Evolutionary conservation across 1,140 invertebrate genomes (phyloP), one percentile per base, ranked within the genome.

Genomic region (Solen grandis): DNA sequence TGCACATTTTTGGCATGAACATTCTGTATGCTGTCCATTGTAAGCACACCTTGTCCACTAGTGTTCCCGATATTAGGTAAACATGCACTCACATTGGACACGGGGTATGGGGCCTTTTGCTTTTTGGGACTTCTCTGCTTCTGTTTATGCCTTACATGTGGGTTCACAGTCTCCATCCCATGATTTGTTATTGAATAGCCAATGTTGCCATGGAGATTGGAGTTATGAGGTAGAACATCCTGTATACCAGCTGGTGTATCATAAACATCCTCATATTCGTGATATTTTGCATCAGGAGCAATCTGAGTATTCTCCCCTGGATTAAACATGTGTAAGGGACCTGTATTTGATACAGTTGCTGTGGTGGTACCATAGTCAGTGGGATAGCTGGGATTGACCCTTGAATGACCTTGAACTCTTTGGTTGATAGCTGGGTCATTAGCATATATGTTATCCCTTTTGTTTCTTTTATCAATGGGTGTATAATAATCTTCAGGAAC

Each of bases 251-350:
- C 46, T 10, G 59, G 25, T 19, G 73, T 63, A 41, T 76, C 73
- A 55, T 76, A 76, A 31, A 76, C 73, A 62, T 76, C 73, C 57
- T 76, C 73, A 65, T 76, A 76, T 22, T 76, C 73, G 25, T 76
- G 25, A 54, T 76, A 76, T 22, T 76, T 27, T 52, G 57, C 73
- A 65, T 76, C 73, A 0, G 73, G 60, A 0, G 57, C 73, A 35
- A 76, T 76, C 60, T 76, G 73, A 41, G 59, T 62, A 13, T 36
- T 5, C 2, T 54, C 16, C n/a, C 4, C 19, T 33, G 46, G 1
- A 36, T 59, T 38, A 38, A 29, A 16, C 13, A 10, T 10, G 27
- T 73, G 33, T 3, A 59, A 33, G 25, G 22, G 14, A 35, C 69
- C 69, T 2, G n/a, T n/a, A n/a, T n/a, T n/a, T n/a, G n/a, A n/a